These are phyloP conservation scores for Dyspetes luteomarginatus DNA, from an alignment of 2,888 invertebrate genomes.

Conservation along the genomic window DNA sequence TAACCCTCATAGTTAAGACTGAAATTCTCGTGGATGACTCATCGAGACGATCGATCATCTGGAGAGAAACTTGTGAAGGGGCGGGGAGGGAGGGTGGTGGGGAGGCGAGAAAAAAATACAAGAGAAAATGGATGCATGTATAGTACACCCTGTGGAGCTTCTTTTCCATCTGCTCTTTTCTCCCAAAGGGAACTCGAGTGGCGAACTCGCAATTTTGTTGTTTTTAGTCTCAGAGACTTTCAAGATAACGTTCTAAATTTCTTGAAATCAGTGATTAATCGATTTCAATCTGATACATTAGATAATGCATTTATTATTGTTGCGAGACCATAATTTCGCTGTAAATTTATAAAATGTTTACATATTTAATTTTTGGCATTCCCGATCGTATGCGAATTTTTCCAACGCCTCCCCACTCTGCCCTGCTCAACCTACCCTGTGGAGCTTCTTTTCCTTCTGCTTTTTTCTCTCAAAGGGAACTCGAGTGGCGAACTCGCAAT, in stretches of 20 bases:
- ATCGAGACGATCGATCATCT: slow-evolving; percentile 76
- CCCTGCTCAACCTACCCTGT: too few relatives aligned
- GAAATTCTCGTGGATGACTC: slow-evolving; percentile 75
- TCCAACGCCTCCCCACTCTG: too few relatives aligned
- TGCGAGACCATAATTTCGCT: too few relatives aligned
- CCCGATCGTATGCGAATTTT: too few relatives aligned
- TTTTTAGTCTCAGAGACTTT: slow-evolving; percentile 7
- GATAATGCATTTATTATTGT: too few relatives aligned
- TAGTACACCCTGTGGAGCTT: not conserved
- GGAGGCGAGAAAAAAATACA: not conserved
- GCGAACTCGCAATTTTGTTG: too few relatives aligned
- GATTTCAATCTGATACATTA: too few relatives aligned
- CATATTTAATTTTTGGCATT: too few relatives aligned
- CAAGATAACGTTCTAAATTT: slow-evolving; percentile 6
- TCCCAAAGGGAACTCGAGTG: too few relatives aligned
- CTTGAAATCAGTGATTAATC: not conserved
- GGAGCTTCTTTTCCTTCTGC: not conserved
- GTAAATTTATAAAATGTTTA: too few relatives aligned
- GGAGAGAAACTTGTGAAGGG: slow-evolving; percentile 55
- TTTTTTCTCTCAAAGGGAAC: too few relatives aligned
- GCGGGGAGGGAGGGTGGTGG: not conserved
- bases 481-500: too few relatives aligned
- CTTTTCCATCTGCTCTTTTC: not conserved
- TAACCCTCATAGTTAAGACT: slow-evolving; percentile 58
- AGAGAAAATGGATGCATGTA: slow-evolving; percentile 35